Evolutionary conservation across 2,797 vertebrate species (phyloP).

Genomic region (Pelodytes ibericus): DNA sequence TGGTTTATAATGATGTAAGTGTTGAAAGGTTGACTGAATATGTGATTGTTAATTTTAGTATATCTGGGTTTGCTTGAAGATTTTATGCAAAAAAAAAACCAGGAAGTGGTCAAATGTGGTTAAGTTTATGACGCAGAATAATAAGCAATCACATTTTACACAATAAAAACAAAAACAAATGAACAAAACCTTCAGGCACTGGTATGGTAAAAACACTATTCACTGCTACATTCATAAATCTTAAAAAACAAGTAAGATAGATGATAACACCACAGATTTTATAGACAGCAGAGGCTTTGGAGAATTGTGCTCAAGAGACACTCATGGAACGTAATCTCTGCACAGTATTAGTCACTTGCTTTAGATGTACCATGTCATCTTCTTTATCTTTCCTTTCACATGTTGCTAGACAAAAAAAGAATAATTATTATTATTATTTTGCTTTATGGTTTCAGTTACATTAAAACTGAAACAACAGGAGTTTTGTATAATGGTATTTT

Average conservation of each 20-base stretch:
- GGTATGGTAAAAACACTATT: slow-evolving; percentile 22
- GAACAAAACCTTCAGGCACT: not conserved
- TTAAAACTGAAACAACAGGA: too few species aligned
- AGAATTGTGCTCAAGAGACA: not conserved
- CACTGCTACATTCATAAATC: slow-evolving; percentile 3
- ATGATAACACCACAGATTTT: not conserved
- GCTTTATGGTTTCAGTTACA: too few species aligned
- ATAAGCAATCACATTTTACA: too few species aligned
- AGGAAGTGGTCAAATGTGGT: too few species aligned
- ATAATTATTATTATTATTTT: not conserved
- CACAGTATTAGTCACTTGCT: not conserved
- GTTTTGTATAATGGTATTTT: too few species aligned
- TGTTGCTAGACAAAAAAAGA: not conserved
- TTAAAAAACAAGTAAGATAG: slow-evolving; percentile 13
- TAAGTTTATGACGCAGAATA: too few species aligned
- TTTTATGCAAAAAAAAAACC: too few species aligned
- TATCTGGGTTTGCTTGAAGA: too few species aligned
- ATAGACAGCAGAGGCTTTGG: not conserved
- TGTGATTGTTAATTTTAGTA: too few species aligned
- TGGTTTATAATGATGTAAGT: too few species aligned
- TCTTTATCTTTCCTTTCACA: not conserved
- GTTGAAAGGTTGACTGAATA: too few species aligned
- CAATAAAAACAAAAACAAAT: too few species aligned
- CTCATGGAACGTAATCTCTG: not conserved
- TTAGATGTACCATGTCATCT: not conserved